Evolutionary conservation across 2,888 invertebrate species (phyloP), one percentile per base, ranked within the genome.

Genomic region (Eulithis prunata): DNA sequence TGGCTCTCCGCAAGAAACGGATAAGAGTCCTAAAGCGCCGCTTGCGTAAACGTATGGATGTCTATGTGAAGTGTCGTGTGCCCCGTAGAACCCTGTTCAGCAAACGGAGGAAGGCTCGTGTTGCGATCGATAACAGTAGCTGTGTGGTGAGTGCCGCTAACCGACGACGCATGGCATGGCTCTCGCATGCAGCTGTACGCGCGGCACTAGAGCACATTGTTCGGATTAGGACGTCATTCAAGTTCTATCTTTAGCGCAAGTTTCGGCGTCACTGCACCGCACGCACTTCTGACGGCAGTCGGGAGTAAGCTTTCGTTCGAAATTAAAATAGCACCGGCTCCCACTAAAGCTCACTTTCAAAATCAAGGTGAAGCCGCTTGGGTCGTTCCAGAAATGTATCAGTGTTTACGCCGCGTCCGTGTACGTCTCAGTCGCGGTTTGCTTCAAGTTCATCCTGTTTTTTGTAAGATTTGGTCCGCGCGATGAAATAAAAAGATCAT

Each of bases 111-210:
- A 84, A 79, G 70, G 83, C 84, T 69, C 79, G 79, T 62, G 76
- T 77, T 79, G 79, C 81, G 73, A 77, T 81, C 70, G 83, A 82
- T 83, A 86, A 84, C 83, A 79, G 85, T 91, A 91, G 88, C 83
- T 81, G 92, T 85, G 90, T 93, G 93, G 93, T 93, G 93, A 93
- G 93, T 93, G 86, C 83, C 84, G 80, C 85, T 90, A 90, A 90
- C 85, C 75, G 71, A 71, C 53, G 54, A 54, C 72, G 70, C 87
- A 88, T 86, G 86, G 85, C 87, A 86, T 88, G 87, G 75, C 75
- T 71, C 71, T 77, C 62, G 90, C 88, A 89, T 88, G 87, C 77
- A 72, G 79, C 79, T 82, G 83, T 73, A 71, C 71, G 65, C 77
- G 76, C 72, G 74, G 74, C 79, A 78, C 78, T 72, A 68, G 68